phyloP scores from a whole-genome alignment of 2,113 vertebrate genomes.

The Rissa tridactyla region DNA sequence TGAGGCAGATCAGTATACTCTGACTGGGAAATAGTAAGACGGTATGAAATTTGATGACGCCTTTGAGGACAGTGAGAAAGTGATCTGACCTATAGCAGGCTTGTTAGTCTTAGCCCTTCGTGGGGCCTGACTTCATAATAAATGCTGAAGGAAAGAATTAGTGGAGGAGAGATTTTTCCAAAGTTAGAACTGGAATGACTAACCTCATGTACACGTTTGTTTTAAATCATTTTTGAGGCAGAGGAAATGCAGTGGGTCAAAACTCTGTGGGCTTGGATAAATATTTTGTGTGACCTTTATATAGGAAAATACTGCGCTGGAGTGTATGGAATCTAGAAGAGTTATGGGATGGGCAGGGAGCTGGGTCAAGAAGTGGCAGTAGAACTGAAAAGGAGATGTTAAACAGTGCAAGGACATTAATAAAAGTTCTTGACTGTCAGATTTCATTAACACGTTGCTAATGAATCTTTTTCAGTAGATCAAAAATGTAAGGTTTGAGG shows the following conservation, averaged over 20 bases:
- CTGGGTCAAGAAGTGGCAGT: background rate
- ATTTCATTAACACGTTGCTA: background rate
- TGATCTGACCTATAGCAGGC: background rate
- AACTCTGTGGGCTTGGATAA: background rate
- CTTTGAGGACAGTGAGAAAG: background rate
- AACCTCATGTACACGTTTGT: background rate
- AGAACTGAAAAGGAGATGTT: background rate
- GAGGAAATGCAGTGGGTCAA: background rate
- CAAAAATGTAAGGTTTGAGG: background rate
- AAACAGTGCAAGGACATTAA: background rate
- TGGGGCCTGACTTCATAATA: background rate
- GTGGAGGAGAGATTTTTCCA: background rate
- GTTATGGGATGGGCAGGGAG: background rate
- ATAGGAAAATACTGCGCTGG: background rate
- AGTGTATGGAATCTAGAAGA: background rate
- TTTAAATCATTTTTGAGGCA: background rate
- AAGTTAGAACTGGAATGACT: background rate
- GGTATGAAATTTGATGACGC: slow-evolving; percentile 15
- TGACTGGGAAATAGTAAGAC: background rate
- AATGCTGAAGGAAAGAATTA: background rate
- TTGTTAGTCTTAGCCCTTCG: background rate
- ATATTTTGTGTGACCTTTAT: background rate
- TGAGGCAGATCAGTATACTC: background rate
- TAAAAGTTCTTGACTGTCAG: background rate
- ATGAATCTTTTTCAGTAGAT: background rate